Base-by-base conservation (phyloP, 2,888 invertebrate species). In the Desoria tigrina region DNA sequence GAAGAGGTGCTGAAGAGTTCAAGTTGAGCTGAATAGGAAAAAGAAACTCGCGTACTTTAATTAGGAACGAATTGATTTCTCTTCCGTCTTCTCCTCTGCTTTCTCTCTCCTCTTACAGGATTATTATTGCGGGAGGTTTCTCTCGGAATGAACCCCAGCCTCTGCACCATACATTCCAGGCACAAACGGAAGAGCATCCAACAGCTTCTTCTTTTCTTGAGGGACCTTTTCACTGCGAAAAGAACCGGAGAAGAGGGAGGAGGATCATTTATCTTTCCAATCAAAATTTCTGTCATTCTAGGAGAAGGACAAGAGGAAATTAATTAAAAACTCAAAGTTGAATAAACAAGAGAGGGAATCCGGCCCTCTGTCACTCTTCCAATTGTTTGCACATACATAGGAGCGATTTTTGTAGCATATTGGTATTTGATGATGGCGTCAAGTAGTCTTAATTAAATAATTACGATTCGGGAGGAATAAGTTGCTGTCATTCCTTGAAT, bases 61-160 rank as follows among this genome's bases (percentile, higher is more conserved):
- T 62, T 62, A 62, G 62, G 49, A 54, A 56, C 56, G 49, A 62
- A 62, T 62, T 62, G 62, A 62, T 62, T 62, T 62, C 56, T 60
- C 32, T 49, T 56, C 50, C 56, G 18, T 1, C 53, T 23, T 54
- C 45, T 39, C 16, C 16, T 16, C 16, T 11, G 39, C 14, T n/a
- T n/a, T n/a, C n/a, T n/a, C n/a, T n/a, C n/a, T n/a, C n/a, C n/a
- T n/a, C n/a, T n/a, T n/a, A 32, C 32, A 32, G 32, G 11, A 32
- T 32, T 51, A 24, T 26, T 7, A n/a, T n/a, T n/a, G n/a, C n/a
- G n/a, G n/a, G n/a, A n/a, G n/a, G n/a, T n/a, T n/a, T n/a, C n/a
- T n/a, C n/a, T n/a, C n/a, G n/a, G n/a, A n/a, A n/a, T n/a, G n/a
- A n/a, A n/a, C n/a, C n/a, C 3, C 51, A 24, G 23, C 24, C n/a